Conservation (phyloP, 2,888 invertebrate genomes). For the Agrotis puta region DNA sequence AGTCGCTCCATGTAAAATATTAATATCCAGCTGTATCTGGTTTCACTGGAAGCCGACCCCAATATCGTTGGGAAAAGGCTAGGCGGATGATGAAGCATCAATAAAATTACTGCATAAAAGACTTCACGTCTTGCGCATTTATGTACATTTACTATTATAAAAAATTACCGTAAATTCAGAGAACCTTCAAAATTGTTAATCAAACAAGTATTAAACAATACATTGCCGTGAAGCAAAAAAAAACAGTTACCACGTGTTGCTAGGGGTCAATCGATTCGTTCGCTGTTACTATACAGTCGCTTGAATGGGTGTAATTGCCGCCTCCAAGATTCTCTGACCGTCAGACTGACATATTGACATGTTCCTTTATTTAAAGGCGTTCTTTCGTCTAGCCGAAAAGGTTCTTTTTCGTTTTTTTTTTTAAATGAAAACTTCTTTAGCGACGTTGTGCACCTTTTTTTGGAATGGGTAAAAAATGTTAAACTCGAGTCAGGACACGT, state of each 20-base stretch:
- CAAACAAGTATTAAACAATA: slow-evolving; percentile 18
- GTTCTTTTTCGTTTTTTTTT: too few species aligned
- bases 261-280: slow-evolving; percentile 39
- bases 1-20: too few species aligned
- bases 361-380: slow-evolving; percentile 17
- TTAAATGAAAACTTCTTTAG: too few species aligned
- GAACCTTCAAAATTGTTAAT: background rate
- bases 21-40: too few species aligned
- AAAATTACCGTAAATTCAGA: background rate
- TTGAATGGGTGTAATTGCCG: slow-evolving; percentile 86
- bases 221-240: slow-evolving; percentile 27
- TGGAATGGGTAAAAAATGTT: too few species aligned
- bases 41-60: too few species aligned
- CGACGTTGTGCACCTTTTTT: too few species aligned
- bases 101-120: too few species aligned
- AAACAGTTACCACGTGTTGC: slow-evolving; percentile 55
- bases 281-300: slow-evolving; percentile 72
- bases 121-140: too few species aligned
- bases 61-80: too few species aligned
- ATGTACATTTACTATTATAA: background rate
- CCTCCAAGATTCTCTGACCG: slow-evolving; percentile 76
- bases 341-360: slow-evolving; percentile 60
- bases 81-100: too few species aligned
- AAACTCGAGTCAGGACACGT: too few species aligned
- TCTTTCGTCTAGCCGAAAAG: background rate